Conservation (phyloP, 2,888 invertebrate genomes). For the Tyria jacobaeae region DNA sequence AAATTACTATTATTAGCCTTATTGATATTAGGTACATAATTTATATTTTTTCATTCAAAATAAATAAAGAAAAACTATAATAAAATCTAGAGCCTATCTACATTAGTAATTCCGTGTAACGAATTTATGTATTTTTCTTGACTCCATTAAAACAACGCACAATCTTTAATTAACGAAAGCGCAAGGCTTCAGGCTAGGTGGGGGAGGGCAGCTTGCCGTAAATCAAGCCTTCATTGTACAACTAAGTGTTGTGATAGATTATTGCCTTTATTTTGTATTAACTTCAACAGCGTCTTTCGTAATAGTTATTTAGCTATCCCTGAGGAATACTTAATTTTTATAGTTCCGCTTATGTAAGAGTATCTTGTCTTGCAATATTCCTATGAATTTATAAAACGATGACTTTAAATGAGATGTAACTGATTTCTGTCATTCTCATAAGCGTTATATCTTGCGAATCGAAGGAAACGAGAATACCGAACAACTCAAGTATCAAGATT, state of each 20-base stretch:
- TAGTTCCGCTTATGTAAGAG: too few species aligned
- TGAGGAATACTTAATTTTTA: too few species aligned
- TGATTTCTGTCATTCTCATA: too few species aligned
- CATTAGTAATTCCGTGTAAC: slow-evolving; percentile 49
- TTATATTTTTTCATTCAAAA: slow-evolving; percentile 19
- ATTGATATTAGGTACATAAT: too few species aligned
- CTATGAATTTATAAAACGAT: too few species aligned
- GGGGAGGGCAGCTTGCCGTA: slow-evolving; percentile 27
- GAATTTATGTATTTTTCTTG: slow-evolving; percentile 61
- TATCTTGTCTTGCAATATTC: too few species aligned
- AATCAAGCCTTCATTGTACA: slow-evolving; percentile 62
- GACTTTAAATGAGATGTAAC: too few species aligned
- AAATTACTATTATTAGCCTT: too few species aligned
- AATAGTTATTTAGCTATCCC: too few species aligned
- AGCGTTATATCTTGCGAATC: too few species aligned
- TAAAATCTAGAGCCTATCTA: slow-evolving; percentile 8
- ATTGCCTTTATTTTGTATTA: slow-evolving; percentile 1
- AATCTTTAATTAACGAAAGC: slow-evolving; percentile 60
- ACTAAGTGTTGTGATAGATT: slow-evolving; percentile 11
- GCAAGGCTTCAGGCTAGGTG: slow-evolving; percentile 32
- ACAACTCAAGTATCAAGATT: slow-evolving; percentile 7
- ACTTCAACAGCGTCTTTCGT: too few species aligned
- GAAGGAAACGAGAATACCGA: too few species aligned
- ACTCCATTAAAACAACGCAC: slow-evolving; percentile 57
- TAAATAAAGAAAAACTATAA: slow-evolving; percentile 13